Base-by-base conservation (phyloP, 2,797 vertebrate genomes). In the Tolypeutes matacus region DNA sequence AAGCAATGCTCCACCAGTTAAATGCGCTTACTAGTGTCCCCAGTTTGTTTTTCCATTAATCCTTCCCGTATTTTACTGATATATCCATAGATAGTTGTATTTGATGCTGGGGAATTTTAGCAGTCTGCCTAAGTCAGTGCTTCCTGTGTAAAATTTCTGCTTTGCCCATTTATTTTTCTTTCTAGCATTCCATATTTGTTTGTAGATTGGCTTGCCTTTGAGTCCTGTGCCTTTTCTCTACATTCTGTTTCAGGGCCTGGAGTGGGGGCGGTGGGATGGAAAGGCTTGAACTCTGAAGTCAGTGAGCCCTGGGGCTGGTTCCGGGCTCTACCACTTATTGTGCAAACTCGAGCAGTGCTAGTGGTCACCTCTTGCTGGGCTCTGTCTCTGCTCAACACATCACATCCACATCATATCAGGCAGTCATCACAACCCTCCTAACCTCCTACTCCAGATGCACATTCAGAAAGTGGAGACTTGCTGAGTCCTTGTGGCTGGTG, bases 141-240 rank as follows among this genome's bases (percentile, higher is more conserved):
- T 93, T 62, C 29, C 23, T 89, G 46, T 53, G n/a, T 23, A 80
- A n/a, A 51, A 31, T 9, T 14, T 53, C 23, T 39, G 8, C 29
- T 86, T 94, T 65, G 10, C 87, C 15, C 25, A 25, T 75, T 80
- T 82, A 17, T 56, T 64, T 69, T 77, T 84, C 84, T 39, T 72
- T 39, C 72, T 89, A 84, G 81, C 20, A 18, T 65, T 86, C 53
- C 49, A 86, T 75, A 91, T 94, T 88, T 95, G 20, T 56, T 73
- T 75, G 67, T 60, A 56, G 29, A 18, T 18, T 72, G 65, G 73
- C 36, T 58, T 95, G 31, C 29, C 14, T 67, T 46, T 49, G 94
- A 27, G 13, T 58, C 27, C 72, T 65, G 29, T 64, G 60, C 17
- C 31, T 56, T 91, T 83, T 70, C 36, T 87, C 34, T 62, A 12